A percentile compares a stretch with the other conserved stretches of the same genome.
phyloP scores from a whole-genome alignment of 2,113 vertebrate genomes.

The Oophaga pumilio region DNA sequence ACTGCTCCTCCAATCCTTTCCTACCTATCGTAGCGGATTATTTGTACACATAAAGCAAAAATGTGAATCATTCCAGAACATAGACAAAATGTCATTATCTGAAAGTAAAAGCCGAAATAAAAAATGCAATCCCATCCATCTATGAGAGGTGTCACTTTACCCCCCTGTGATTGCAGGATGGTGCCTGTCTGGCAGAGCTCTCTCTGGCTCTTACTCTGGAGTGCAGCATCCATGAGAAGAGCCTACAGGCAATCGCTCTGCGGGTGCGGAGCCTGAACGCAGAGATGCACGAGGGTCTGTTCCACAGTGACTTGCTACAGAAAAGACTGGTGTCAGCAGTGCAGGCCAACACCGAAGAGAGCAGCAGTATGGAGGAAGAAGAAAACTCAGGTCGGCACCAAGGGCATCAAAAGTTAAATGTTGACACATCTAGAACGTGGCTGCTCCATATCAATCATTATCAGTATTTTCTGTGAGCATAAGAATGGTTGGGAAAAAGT shows the following conservation, averaged over 20 bases:
- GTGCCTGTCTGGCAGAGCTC: constrained; percentile 89
- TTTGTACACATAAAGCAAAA: background rate
- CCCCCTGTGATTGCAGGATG: constrained; percentile 68
- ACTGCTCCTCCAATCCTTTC: too few species aligned
- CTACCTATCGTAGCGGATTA: too few species aligned
- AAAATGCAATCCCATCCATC: too few species aligned
- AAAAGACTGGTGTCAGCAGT: constrained; percentile 37
- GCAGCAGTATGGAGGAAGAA: background rate
- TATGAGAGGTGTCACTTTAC: background rate
- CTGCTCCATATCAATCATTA: background rate
- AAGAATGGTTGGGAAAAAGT: background rate
- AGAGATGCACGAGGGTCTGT: constrained; percentile 91
- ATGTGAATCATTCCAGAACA: background rate
- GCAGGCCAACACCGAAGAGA: rapidly evolving
- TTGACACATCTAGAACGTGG: background rate
- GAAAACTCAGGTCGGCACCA: constrained; percentile 28
- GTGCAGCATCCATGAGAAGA: constrained; percentile 75
- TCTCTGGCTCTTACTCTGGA: constrained; percentile 83
- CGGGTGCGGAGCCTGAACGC: constrained; percentile 78
- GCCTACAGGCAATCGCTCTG: constrained; percentile 74
- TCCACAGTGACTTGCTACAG: constrained; percentile 80
- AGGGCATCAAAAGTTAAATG: background rate
- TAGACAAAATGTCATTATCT: background rate
- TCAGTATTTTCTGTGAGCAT: background rate
- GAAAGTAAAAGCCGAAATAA: too few species aligned